phyloP scores from a whole-genome alignment of 2,113 vertebrate genomes.

The Chroicocephalus ridibundus region DNA sequence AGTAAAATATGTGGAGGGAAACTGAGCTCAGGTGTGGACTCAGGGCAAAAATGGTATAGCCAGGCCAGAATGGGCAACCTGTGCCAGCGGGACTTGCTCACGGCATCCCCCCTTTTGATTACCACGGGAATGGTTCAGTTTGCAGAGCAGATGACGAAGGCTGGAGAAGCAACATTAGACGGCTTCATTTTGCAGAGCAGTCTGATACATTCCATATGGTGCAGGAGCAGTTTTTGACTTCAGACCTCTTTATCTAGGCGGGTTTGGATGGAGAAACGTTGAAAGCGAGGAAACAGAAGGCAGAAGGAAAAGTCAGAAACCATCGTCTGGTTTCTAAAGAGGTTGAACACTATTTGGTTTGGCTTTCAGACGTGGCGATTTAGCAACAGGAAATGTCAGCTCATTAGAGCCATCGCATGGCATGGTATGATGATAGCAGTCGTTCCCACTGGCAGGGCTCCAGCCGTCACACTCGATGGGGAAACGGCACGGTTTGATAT shows the following conservation, averaged over 20 bases:
- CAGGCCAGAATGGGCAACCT: not conserved
- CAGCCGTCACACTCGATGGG: constrained; percentile 18
- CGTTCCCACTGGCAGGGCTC: constrained; percentile 35
- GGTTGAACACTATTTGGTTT: constrained; percentile 70
- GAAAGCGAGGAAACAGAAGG: not conserved
- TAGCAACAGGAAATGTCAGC: constrained; percentile 76
- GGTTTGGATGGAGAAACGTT: not conserved
- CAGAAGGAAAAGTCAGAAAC: constrained; percentile 62
- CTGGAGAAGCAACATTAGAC: not conserved
- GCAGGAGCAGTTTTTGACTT: not conserved
- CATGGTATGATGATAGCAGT: constrained; percentile 51
- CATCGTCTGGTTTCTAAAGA: constrained; percentile 49
- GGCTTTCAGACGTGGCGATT: constrained; percentile 65
- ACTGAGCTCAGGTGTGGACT: not conserved
- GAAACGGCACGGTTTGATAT: constrained; percentile 29
- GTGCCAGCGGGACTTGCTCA: fast-evolving
- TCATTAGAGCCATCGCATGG: constrained; percentile 68
- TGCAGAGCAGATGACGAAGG: not conserved
- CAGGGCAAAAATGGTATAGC: not conserved
- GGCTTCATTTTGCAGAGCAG: not conserved
- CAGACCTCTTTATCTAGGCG: not conserved
- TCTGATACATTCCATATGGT: not conserved
- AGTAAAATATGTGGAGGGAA: not conserved
- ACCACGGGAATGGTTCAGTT: not conserved
- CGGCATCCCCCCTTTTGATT: not conserved